A percentile compares a stretch with the other conserved stretches of the same genome.
Evolutionary conservation across 2,113 vertebrate genomes (phyloP).

Genomic region (Ploceus nigricollis): DNA sequence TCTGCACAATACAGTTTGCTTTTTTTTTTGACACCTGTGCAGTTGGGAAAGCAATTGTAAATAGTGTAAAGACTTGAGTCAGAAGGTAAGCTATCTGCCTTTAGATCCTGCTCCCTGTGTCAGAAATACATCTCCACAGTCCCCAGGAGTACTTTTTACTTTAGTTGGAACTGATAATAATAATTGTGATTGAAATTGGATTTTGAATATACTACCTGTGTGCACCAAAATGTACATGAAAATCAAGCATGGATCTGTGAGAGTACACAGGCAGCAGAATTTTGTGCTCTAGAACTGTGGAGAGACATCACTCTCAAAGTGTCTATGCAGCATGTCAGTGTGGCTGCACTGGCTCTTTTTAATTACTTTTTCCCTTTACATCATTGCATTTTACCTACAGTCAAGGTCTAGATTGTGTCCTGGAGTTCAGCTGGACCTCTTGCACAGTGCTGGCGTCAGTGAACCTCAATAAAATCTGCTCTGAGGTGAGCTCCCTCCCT

Average conservation of each 20-base stretch:
- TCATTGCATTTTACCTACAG: neutral
- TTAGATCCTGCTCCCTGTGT: neutral
- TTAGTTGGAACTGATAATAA: neutral
- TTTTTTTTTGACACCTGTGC: constrained; percentile 60
- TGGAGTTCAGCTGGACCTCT: neutral
- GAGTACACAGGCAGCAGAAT: neutral
- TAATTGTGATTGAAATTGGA: neutral
- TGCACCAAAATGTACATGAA: neutral
- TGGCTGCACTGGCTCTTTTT: neutral
- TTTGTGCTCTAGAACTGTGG: neutral
- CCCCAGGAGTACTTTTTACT: neutral
- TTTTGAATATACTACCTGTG: neutral
- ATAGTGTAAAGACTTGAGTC: constrained; percentile 22
- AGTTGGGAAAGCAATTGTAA: constrained; percentile 28
- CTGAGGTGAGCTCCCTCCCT: neutral
- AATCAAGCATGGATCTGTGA: neutral
- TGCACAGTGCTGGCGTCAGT: neutral
- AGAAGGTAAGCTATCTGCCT: constrained; percentile 3
- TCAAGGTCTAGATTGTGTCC: neutral
- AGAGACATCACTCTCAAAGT: neutral
- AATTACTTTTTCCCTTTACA: neutral
- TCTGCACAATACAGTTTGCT: constrained; percentile 53
- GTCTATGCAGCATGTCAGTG: neutral
- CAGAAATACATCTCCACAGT: neutral
- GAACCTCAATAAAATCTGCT: neutral